Evolutionary conservation across 2,797 vertebrate species (phyloP), one percentile per base, ranked within the genome.

Genomic region (Cheirogaleus major): DNA sequence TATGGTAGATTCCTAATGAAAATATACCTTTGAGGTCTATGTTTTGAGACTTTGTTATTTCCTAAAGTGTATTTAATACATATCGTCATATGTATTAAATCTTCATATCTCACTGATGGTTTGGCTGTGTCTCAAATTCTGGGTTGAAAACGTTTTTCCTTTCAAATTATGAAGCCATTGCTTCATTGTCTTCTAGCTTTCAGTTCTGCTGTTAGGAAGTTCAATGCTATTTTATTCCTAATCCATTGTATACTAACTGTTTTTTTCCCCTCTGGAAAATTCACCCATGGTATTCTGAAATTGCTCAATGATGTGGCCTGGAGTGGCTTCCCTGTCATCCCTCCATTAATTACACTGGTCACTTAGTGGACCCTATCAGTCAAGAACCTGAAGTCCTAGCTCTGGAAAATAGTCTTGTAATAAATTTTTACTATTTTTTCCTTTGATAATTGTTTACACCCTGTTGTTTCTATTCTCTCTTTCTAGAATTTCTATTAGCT

Each of bases 161-260:
- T 93, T n/a, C 61, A 89, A 88, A 92, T 84, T 76, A 91, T 84
- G 45, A 97, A 84, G n/a, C 27, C 11, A 59, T n/a, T 80, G 55
- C 52, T 92, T 82, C 55, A 89, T 1, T 69, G 14, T 45, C 57
- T 80, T 83, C 76, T 45, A 73, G 67, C 13, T 91, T 92, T 93
- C 30, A 78, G 17, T 2, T 85, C 25, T 59, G 61, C 32, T 80
- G 3, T 83, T 65, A 94, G 69, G 25, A 85, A 45, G 18, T 43
- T 65, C 25, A 76, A 20, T 76, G 38, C 15, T 55, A 63, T 75
- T 80, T 41, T 65, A 92, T 82, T 92, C 8, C 35, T 92, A 75
- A 81, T 73, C 25, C 12, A n/a, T 70, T 63, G 38, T 30, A 69
- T 4, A 50, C 20, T 70, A 48, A 48, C 35, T 52, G 48, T 3